These are phyloP conservation scores for Phortica magna DNA, from an alignment of 2,888 invertebrate species.

Conservation along the genomic window DNA sequence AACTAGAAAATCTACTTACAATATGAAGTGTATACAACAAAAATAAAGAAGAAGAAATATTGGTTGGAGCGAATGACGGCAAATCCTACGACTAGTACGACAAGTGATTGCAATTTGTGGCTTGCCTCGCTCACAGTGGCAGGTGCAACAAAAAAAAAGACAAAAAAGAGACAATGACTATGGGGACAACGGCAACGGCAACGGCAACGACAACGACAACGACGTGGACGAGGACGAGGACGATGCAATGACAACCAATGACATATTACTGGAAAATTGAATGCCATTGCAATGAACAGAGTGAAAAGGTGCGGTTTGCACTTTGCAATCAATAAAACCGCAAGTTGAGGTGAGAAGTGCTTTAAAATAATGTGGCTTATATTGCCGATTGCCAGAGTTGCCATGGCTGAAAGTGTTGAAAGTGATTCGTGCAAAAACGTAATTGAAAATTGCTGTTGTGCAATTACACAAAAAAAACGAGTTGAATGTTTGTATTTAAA, in stretches of 20 bases:
- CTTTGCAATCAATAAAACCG: constrained; percentile 34
- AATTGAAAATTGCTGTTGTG: constrained; percentile 26
- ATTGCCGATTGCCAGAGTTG: background rate
- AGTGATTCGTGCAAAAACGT: constrained; percentile 16
- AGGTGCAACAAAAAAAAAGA: background rate
- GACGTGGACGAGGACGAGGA: background rate
- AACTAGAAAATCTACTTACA: background rate
- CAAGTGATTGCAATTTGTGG: constrained; percentile 35
- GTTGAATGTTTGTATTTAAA: background rate
- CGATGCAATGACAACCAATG: constrained; percentile 27
- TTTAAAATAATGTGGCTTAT: constrained; percentile 31
- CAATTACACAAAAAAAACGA: background rate
- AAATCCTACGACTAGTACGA: constrained; percentile 15
- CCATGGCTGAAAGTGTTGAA: background rate
- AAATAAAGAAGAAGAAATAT: background rate
- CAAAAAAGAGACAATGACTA: background rate
- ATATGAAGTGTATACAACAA: background rate
- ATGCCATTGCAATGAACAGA: constrained; percentile 26
- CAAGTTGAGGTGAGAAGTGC: constrained; percentile 33
- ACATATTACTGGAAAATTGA: constrained; percentile 34
- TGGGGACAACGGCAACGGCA: background rate
- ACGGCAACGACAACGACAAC: background rate
- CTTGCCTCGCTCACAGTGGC: constrained; percentile 19
- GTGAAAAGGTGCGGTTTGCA: constrained; percentile 25
- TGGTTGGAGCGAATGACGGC: background rate